Evolutionary conservation across 2,113 vertebrate species (phyloP).

Genomic region (Istiophorus platypterus): DNA sequence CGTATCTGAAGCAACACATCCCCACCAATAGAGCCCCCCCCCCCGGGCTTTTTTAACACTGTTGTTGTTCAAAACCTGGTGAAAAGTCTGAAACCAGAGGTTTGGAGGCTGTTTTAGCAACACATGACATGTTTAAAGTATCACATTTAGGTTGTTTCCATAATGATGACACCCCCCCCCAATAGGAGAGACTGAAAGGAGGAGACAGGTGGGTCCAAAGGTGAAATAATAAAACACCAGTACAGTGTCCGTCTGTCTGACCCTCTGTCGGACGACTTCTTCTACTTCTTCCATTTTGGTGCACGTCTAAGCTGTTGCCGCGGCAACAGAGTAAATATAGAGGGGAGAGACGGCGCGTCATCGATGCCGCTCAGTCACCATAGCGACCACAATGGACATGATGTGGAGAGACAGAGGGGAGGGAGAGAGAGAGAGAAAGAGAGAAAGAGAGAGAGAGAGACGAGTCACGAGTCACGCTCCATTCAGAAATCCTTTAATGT

Average conservation of each 20-base stretch:
- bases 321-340: slow-evolving; percentile 81
- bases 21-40: no score
- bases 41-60: no score
- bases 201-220: neutral
- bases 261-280: neutral
- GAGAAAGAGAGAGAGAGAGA: slow-evolving; percentile 17
- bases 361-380: slow-evolving; percentile 57
- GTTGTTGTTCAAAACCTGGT: no score
- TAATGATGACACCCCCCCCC: no score
- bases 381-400: slow-evolving; percentile 45
- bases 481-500: slow-evolving; percentile 61
- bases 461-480: slow-evolving; percentile 61
- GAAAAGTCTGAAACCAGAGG: no score
- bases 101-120: no score
- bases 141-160: no score
- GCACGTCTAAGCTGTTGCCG: slow-evolving; percentile 60
- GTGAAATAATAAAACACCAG: neutral
- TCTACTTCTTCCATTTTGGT: slow-evolving; percentile 25
- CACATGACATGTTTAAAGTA: no score
- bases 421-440: slow-evolving; percentile 30
- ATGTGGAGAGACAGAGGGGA: slow-evolving; percentile 44
- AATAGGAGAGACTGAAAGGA: neutral
- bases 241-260: neutral
- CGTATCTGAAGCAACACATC: no score
- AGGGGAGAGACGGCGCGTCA: slow-evolving; percentile 67